Conservation (phyloP, 2,797 vertebrate species). For the Falco berigora region DNA sequence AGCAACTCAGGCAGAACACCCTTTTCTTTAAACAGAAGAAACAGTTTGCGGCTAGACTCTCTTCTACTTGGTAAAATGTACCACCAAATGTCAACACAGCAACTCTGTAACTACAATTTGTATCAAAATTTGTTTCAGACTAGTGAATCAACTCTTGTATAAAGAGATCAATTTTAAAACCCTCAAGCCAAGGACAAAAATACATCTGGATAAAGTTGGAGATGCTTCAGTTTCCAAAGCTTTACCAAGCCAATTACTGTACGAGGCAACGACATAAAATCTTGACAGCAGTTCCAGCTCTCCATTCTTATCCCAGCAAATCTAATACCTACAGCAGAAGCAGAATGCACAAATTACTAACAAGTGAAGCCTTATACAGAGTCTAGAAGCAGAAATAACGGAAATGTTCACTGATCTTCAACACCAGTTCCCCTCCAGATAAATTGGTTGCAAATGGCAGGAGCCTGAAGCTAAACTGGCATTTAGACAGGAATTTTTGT, state of each 20-base stretch:
- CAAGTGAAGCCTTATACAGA: not conserved
- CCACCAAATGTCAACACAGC: not conserved
- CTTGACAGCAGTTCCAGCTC: not conserved
- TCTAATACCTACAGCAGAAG: not conserved
- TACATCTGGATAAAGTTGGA: not conserved
- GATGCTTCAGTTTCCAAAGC: not conserved
- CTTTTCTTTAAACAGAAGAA: not conserved
- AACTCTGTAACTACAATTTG: not conserved
- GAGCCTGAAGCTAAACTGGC: not conserved
- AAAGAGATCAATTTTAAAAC: not conserved
- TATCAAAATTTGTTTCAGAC: not conserved
- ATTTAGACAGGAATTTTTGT: not conserved
- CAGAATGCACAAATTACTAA: rapidly evolving
- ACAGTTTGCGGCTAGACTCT: not conserved
- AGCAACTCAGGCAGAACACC: not conserved
- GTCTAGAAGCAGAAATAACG: not conserved
- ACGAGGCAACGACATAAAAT: not conserved
- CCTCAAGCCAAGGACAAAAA: not conserved
- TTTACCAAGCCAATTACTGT: not conserved
- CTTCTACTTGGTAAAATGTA: not conserved
- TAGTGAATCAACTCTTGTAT: not conserved
- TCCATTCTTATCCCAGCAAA: not conserved
- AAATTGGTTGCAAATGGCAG: not conserved
- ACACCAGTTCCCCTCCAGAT: not conserved
- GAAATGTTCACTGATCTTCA: not conserved